These are phyloP conservation scores for Aquatica leii DNA, from an alignment of 2,888 invertebrate genomes.

Conservation along the genomic window DNA sequence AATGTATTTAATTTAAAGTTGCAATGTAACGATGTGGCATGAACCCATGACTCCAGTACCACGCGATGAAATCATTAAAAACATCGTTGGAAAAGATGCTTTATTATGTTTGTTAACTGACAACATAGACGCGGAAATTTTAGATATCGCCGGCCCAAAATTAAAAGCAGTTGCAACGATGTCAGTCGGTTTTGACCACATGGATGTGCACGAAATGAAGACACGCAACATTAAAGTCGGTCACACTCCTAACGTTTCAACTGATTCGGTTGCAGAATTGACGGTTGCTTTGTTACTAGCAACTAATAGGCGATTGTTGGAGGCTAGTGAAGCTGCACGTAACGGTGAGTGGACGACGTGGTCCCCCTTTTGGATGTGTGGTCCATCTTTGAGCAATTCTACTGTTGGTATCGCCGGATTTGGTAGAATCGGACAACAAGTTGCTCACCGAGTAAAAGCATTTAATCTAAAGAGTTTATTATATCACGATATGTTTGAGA, in stretches of 20 bases:
- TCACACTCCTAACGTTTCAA: slow-evolving; percentile 88
- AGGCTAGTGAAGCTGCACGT: slow-evolving; percentile 76
- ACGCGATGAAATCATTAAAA: slow-evolving; percentile 72
- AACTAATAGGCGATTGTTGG: slow-evolving; percentile 82
- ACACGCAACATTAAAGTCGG: slow-evolving; percentile 80
- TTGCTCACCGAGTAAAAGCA: slow-evolving; percentile 77
- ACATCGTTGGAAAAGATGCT: slow-evolving; percentile 76
- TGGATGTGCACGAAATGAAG: slow-evolving; percentile 80
- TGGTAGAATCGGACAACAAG: slow-evolving; percentile 84
- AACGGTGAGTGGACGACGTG: slow-evolving; percentile 88
- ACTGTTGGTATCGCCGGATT: slow-evolving; percentile 87
- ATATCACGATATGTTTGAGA: slow-evolving; percentile 75
- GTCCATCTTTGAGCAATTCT: slow-evolving; percentile 78
- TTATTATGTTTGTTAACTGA: slow-evolving; percentile 85
- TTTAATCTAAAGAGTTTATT: slow-evolving; percentile 79
- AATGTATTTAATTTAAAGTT: slow-evolving; percentile 56
- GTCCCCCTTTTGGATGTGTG: slow-evolving; percentile 92
- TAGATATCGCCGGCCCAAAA: slow-evolving; percentile 76
- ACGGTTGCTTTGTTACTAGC: slow-evolving; percentile 84
- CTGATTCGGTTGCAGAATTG: slow-evolving; percentile 90
- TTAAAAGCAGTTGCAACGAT: slow-evolving; percentile 88
- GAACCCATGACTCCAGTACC: slow-evolving; percentile 69
- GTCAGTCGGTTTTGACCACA: slow-evolving; percentile 91
- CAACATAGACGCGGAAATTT: slow-evolving; percentile 79
- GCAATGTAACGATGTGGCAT: slow-evolving; percentile 69